A percentile compares a stretch with the other conserved stretches of the same genome.
These are phyloP conservation scores for Synaphobranchus kaupii DNA, from an alignment of 2,797 vertebrate genomes.

Conservation along the genomic window DNA sequence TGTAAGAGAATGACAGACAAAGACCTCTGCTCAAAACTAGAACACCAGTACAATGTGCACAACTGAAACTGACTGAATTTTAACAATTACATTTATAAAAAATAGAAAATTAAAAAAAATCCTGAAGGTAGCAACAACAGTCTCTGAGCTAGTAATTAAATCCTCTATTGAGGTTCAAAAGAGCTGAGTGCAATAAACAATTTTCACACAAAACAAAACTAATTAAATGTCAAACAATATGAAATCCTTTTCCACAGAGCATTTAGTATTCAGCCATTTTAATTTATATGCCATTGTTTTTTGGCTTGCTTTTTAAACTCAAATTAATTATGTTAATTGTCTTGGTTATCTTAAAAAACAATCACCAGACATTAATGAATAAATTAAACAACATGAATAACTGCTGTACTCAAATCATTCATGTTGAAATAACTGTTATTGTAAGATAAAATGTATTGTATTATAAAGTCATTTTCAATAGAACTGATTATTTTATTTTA, in stretches of 20 bases:
- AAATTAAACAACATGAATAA: conserved; percentile 23
- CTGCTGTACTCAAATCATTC: conserved; percentile 17
- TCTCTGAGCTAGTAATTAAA: conserved; percentile 17
- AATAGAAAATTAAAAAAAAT: not conserved
- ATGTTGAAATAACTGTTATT: conserved; percentile 20
- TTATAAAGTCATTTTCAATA: conserved; percentile 3
- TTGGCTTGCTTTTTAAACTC: conserved; percentile 24
- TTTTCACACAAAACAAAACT: conserved; percentile 27
- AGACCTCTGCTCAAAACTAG: not conserved
- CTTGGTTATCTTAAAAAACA: conserved; percentile 29
- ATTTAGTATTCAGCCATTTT: conserved; percentile 16
- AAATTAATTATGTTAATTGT: conserved; percentile 32
- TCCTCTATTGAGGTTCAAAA: conserved; percentile 25
- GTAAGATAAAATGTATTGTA: conserved; percentile 11
- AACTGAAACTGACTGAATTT: conserved; percentile 3
- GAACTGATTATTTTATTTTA: conserved; percentile 23
- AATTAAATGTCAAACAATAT: conserved; percentile 33
- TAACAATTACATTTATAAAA: conserved; percentile 22
- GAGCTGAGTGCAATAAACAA: conserved; percentile 25
- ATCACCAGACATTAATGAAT: conserved; percentile 27
- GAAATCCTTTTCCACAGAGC: conserved; percentile 26
- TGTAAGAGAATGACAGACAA: no score
- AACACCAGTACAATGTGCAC: not conserved
- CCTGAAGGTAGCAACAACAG: not conserved
- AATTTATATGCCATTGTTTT: conserved; percentile 34